A percentile compares a stretch with the other conserved stretches of the same genome.
phyloP scores from a whole-genome alignment of 2,888 invertebrate species.

The Pachydiplax longipennis region DNA sequence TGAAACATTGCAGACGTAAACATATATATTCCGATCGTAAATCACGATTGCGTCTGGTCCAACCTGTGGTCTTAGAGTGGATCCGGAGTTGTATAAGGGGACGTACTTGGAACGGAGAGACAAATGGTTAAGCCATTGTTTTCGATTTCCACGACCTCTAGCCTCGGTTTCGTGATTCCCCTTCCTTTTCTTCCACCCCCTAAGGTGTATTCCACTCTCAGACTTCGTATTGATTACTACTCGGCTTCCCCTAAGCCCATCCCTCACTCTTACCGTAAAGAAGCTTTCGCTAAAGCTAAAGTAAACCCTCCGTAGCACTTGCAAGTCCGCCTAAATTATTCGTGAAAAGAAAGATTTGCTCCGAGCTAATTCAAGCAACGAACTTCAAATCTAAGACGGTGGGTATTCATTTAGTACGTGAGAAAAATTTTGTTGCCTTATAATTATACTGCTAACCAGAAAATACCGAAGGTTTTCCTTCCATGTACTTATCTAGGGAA shows the following conservation, averaged over 20 bases:
- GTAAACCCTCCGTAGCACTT: background rate
- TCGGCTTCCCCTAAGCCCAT: background rate
- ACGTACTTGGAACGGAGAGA: background rate
- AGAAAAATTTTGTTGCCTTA: too few species aligned
- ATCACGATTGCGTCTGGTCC: background rate
- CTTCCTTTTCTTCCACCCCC: background rate
- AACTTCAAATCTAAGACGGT: too few species aligned
- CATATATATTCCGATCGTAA: background rate
- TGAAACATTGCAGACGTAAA: too few species aligned
- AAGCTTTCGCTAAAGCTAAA: background rate
- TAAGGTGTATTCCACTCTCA: slow-evolving; percentile 20
- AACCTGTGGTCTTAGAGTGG: slow-evolving; percentile 4
- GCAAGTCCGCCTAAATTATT: too few species aligned
- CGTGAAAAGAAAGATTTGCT: too few species aligned
- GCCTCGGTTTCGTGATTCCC: background rate
- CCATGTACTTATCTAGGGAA: too few species aligned
- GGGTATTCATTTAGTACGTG: too few species aligned
- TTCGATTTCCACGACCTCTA: slow-evolving; percentile 39
- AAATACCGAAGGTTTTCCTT: too few species aligned
- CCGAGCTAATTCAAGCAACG: too few species aligned
- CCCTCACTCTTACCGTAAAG: background rate
- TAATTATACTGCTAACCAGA: too few species aligned
- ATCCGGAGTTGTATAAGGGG: background rate
- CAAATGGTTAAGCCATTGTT: slow-evolving; percentile 40
- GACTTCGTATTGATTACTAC: slow-evolving; percentile 20